Base-by-base conservation (phyloP, 2,797 vertebrate species). In the Phrynocephalus forsythii region DNA sequence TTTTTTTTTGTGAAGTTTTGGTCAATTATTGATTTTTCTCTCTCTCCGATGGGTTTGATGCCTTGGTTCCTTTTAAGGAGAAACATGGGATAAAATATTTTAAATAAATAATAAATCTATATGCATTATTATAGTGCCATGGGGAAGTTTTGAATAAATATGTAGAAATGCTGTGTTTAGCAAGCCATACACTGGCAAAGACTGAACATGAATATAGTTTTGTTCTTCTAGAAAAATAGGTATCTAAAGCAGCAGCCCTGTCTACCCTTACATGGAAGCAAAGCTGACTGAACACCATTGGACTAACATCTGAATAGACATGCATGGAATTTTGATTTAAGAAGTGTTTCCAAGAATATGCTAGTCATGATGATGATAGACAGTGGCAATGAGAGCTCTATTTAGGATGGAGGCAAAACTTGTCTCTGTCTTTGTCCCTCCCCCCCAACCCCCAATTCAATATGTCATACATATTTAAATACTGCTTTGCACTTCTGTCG, bases 401-500 rank as follows among this genome's bases (percentile, higher is more conserved):
- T 67, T 33, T 80, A 3, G 28, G 33, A 71, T 52, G 4, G 73
- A 81, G 44, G 24, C 44, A 85, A 33, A 60, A 11, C 33, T 78
- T 22, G 24, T 68, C 30, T 66, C 11, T 77, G 82, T 52, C 33
- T 8, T 71, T 60, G 79, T 69, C 4, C 44, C 48, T 66, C 15
- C 77, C 38, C 68, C 60, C 38, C 38, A 44, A 44, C 38, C 33
- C 79, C 33, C 69, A 68, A 48, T 82, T 78, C 66, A 78, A 56
- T 38, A 84, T 69, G 63, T 52, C 63, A 82, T 82, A 48, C 52
- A 89, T 89, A 82, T 86, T 86, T 89, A 86, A 89, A 82, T 86
- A 50, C 84, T 82, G 52, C 79, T 89, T 89, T 86, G 50, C 88
- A 89, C 84, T 86, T 89, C 72, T 86, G 71, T 89, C 77, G 73